These are phyloP conservation scores for Pseudococcus jackbeardsleyi DNA, from an alignment of 2,888 invertebrate species.

Conservation along the genomic window DNA sequence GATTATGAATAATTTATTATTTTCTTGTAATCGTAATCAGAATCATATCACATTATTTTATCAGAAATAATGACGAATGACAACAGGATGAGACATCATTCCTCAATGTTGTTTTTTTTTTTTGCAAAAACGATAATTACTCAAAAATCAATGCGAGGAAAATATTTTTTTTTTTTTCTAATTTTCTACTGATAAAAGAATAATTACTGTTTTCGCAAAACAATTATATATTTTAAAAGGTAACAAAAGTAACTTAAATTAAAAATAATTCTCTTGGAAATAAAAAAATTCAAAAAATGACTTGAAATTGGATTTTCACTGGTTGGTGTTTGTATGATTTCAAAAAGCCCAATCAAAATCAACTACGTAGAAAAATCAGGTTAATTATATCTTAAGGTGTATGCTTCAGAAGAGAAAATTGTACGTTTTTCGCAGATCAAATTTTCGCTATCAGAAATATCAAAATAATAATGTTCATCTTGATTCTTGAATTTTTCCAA, in stretches of 20 bases:
- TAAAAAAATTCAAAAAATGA: background rate
- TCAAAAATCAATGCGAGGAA: background rate
- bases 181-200: background rate
- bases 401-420: background rate
- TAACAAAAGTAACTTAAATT: background rate
- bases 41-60: slow-evolving; percentile 37
- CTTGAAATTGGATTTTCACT: background rate
- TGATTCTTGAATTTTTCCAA: background rate
- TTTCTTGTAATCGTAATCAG: slow-evolving; percentile 9
- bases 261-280: background rate
- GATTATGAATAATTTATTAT: slow-evolving; percentile 32
- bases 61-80: slow-evolving; percentile 1
- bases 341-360: background rate
- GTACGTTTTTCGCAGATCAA: background rate
- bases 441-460: background rate
- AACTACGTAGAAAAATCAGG: background rate
- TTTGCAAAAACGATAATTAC: background rate
- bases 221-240: background rate
- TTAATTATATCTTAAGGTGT: background rate
- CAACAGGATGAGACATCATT: background rate
- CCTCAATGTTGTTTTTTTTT: background rate
- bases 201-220: background rate
- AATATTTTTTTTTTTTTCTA: background rate
- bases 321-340: background rate
- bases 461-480: background rate